Evolutionary conservation across 2,113 vertebrate genomes (phyloP).

Genomic region (Falco punctatus): DNA sequence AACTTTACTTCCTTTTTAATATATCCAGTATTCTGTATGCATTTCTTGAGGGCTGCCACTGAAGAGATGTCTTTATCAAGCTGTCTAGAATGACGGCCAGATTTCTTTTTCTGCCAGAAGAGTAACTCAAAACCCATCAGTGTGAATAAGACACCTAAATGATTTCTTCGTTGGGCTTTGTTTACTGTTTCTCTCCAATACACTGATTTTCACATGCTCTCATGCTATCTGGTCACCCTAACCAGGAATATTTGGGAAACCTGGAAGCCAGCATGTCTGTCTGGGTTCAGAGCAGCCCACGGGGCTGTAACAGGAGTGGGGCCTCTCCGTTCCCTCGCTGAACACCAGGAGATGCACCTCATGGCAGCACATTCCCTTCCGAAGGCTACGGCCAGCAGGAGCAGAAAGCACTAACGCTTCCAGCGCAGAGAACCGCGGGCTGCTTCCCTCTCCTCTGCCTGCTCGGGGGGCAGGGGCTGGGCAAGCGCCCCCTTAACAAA

Average conservation of each 20-base stretch:
- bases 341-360: background rate
- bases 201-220: background rate
- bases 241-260: background rate
- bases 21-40: background rate
- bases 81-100: conserved; percentile 1
- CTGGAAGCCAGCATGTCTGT: background rate
- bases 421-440: background rate
- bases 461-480: background rate
- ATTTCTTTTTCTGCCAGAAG: conserved; percentile 6
- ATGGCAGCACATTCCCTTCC: accelerated
- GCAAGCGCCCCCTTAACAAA: background rate
- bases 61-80: conserved; percentile 15
- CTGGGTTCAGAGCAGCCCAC: background rate
- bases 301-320: background rate
- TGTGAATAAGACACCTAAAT: conserved; percentile 20
- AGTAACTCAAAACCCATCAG: conserved; percentile 37
- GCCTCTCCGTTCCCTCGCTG: background rate
- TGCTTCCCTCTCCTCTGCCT: background rate
- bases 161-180: background rate
- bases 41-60: background rate
- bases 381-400: background rate
- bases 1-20: background rate
- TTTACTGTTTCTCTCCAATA: conserved; percentile 5
- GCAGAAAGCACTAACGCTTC: background rate
- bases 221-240: background rate